These are phyloP conservation scores for Zosterops hypoxanthus DNA, from an alignment of 2,113 vertebrate species.

Conservation along the genomic window DNA sequence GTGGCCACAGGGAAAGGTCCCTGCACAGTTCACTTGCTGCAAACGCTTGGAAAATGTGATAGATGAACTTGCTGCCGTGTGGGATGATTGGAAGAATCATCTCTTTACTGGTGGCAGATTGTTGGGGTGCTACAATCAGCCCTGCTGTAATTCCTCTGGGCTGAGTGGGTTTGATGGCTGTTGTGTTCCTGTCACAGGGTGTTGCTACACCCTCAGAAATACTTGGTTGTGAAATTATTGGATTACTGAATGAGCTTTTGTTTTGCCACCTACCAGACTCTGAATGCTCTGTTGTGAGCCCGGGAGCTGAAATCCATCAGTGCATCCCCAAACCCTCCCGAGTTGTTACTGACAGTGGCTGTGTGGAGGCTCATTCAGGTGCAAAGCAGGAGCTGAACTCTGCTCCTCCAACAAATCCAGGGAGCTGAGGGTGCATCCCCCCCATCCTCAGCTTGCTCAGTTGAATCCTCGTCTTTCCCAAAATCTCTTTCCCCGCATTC, in stretches of 20 bases:
- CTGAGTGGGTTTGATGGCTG: neutral
- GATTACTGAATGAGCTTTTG: neutral
- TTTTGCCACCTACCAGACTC: neutral
- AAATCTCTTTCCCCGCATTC: neutral
- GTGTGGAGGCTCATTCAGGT: neutral
- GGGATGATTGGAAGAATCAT: accelerated
- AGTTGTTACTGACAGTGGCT: accelerated
- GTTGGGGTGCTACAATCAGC: neutral
- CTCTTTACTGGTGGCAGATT: neutral
- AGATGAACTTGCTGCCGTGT: neutral
- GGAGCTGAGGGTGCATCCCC: neutral
- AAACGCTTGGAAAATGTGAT: neutral
- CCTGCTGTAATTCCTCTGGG: neutral
- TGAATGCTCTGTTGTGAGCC: neutral
- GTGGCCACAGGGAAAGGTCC: neutral
- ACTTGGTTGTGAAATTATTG: neutral
- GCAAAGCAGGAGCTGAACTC: neutral
- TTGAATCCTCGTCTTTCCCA: neutral
- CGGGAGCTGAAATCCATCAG: neutral
- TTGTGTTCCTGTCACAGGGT: neutral
- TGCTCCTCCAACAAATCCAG: neutral
- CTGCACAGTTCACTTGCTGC: neutral
- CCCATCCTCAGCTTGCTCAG: neutral
- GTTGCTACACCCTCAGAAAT: neutral
- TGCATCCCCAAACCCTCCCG: neutral